These are phyloP conservation scores for Parelbella ahira DNA, from an alignment of 2,888 invertebrate genomes.

Conservation along the genomic window DNA sequence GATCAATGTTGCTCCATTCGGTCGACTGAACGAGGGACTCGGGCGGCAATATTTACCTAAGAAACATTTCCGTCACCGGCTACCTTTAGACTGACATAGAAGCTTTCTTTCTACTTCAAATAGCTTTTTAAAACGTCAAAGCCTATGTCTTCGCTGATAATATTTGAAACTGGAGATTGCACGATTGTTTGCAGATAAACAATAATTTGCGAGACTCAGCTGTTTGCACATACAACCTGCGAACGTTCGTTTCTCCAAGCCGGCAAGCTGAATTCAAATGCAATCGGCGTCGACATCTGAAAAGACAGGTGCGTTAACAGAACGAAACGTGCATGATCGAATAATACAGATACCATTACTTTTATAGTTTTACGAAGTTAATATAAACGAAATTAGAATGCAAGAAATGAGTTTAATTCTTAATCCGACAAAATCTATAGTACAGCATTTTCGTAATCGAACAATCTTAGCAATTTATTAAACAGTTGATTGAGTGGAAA, in stretches of 20 bases:
- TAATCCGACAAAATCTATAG: no score
- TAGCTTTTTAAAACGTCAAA: constrained; percentile 18
- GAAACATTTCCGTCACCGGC: constrained; percentile 18
- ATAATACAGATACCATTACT: no score
- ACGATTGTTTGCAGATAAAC: constrained; percentile 16
- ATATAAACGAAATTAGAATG: no score
- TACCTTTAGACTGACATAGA: constrained; percentile 9
- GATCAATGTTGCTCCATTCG: constrained; percentile 5
- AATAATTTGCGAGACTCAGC: constrained; percentile 15
- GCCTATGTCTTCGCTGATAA: constrained; percentile 1
- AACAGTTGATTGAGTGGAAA: no score
- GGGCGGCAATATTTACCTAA: constrained; percentile 20
- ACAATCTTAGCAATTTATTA: no score
- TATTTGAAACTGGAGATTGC: constrained; percentile 11
- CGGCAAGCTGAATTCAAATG: constrained; percentile 19
- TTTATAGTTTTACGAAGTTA: no score
- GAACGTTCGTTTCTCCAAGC: constrained; percentile 5
- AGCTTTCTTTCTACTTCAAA: constrained; percentile 14
- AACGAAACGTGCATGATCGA: no score
- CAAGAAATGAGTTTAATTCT: no score
- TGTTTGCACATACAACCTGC: constrained; percentile 7
- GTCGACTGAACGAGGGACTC: constrained; percentile 4
- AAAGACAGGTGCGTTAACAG: no score
- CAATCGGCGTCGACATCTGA: constrained; percentile 4
- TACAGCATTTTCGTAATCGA: no score